Evolutionary conservation across 2,797 vertebrate genomes (phyloP), one percentile per base, ranked within the genome.

Genomic region (Erethizon dorsatum): DNA sequence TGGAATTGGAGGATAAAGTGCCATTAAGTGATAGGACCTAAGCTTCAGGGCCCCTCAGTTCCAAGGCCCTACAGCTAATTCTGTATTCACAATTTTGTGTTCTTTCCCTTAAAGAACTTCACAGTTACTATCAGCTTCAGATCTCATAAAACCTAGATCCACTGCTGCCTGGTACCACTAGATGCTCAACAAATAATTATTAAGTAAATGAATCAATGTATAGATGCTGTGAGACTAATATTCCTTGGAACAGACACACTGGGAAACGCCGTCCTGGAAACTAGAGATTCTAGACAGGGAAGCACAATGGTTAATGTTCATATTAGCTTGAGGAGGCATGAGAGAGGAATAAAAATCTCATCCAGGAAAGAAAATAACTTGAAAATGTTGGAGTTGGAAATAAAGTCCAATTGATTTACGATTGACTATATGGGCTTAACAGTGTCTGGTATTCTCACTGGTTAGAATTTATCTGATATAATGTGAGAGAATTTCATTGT

Each of bases 311-410:
- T 50, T 88, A 71, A 61, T 45, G 50, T 56, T 91, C 65, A 88
- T n/a, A 33, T 41, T 84, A 78, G 94, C 89, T 37, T 17, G 33
- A 90, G 52, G n/a, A 84, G 41, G n/a, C 28, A 5, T 31, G 91
- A 77, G 65, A 91, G 45, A 87, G 73, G n/a, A 82, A 91, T 65
- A 54, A 90, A 73, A 89, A n/a, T 78, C 54, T 95, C 75, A 88
- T 37, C 47, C 45, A 33, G 84, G 79, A 73, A 96, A 91, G 80
- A 92, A 96, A 93, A 82, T 37, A 82, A 77, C 67, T 90, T 63
- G 22, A 77, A 85, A 96, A 83, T 47, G 56, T 61, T 94, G 59
- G 86, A 88, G 65, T 17, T 85, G 56, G 84, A 96, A 92, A 96
- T 92, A 37, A 91, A 90, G 78, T 93, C 57, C 73, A 63, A 1